phyloP scores from a whole-genome alignment of 2,888 invertebrate species.

The Tetragonula carbonaria region DNA sequence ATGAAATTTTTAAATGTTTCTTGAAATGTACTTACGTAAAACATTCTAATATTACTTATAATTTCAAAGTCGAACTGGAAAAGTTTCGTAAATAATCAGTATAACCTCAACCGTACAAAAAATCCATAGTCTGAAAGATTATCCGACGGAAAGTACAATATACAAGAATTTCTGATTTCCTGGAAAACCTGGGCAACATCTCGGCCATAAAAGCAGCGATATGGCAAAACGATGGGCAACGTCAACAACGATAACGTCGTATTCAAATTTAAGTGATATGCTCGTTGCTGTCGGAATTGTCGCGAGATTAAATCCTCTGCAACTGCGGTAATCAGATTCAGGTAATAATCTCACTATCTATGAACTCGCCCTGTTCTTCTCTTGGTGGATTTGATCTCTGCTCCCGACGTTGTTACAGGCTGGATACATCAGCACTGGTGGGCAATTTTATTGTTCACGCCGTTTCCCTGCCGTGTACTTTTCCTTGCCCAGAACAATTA shows the following conservation, averaged over 20 bases:
- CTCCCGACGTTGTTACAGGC: constrained; percentile 8
- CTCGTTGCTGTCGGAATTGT: constrained; percentile 59
- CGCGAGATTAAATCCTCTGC: constrained; percentile 70
- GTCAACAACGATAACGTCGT: constrained; percentile 59
- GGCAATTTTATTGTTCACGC: constrained; percentile 56
- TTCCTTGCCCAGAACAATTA: constrained; percentile 72
- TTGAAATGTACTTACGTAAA: background rate
- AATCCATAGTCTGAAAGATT: background rate
- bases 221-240: constrained; percentile 21
- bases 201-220: background rate
- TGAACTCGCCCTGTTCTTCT: constrained; percentile 33
- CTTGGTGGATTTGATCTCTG: constrained; percentile 6
- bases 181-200: constrained; percentile 34
- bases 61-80: background rate
- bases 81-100: too few species aligned
- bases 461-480: constrained; percentile 54
- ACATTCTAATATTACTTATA: background rate
- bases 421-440: background rate
- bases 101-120: background rate
- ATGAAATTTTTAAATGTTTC: background rate
- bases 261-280: constrained; percentile 66
- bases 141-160: background rate
- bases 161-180: background rate
- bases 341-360: constrained; percentile 71
- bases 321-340: constrained; percentile 72